These are phyloP conservation scores for Harlomillsia oculata DNA, from an alignment of 1,140 invertebrate species.

Conservation along the genomic window DNA sequence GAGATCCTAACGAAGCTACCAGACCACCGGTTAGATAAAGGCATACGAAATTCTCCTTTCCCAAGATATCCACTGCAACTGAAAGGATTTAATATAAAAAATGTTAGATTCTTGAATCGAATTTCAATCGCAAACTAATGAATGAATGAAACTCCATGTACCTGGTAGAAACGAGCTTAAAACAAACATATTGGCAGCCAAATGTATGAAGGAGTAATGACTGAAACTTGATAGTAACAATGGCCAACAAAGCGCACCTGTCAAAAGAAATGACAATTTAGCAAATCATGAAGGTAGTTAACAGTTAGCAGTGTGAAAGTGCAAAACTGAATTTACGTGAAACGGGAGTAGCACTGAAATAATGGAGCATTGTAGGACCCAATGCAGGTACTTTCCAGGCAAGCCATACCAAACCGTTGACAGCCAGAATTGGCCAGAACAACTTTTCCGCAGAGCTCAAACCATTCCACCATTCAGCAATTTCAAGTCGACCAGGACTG, in stretches of 20 bases:
- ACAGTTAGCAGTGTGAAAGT: too few species aligned
- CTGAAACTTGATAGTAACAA: constrained; percentile 90
- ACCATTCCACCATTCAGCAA: constrained; percentile 63
- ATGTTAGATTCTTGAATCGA: neutral
- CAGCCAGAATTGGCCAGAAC: constrained; percentile 65
- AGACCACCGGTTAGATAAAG: constrained; percentile 82
- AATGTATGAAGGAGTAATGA: constrained; percentile 75
- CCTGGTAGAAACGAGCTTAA: constrained; percentile 64
- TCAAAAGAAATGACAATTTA: constrained; percentile 32
- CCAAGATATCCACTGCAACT: constrained; percentile 61
- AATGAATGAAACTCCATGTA: constrained; percentile 14
- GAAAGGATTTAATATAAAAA: neutral
- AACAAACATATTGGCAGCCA: constrained; percentile 91
- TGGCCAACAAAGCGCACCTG: constrained; percentile 64
- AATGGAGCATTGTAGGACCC: constrained; percentile 66
- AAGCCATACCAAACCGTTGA: constrained; percentile 70
- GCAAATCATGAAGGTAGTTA: too few species aligned
- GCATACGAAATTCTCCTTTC: constrained; percentile 84
- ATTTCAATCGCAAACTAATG: neutral
- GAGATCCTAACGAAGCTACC: constrained; percentile 75
- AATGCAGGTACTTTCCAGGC: constrained; percentile 68
- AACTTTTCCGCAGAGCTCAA: constrained; percentile 64
- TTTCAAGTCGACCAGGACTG: constrained; percentile 36
- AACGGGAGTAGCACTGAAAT: constrained; percentile 73
- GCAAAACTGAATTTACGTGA: constrained; percentile 50